These are phyloP conservation scores for Sycophila texana DNA, from an alignment of 2,888 invertebrate genomes.

Conservation along the genomic window DNA sequence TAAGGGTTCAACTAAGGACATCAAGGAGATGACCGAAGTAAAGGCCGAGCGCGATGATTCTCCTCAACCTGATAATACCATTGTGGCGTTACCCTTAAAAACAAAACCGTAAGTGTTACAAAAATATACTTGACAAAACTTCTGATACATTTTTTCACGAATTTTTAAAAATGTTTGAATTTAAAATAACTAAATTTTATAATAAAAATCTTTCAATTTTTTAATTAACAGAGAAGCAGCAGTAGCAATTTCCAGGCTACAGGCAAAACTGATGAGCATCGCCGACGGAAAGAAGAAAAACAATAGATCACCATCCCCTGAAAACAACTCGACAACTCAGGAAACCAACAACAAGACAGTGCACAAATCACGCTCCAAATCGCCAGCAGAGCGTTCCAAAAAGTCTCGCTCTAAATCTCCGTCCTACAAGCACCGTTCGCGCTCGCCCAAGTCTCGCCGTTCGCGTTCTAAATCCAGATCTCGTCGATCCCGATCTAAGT, in stretches of 20 bases:
- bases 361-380: slow-evolving; percentile 69
- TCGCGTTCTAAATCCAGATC: slow-evolving; percentile 64
- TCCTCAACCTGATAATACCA: slow-evolving; percentile 71
- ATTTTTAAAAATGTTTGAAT: no score
- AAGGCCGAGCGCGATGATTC: slow-evolving; percentile 72
- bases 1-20: slow-evolving; percentile 69
- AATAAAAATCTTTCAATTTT: slow-evolving; percentile 8
- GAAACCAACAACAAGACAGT: slow-evolving; percentile 64
- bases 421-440: slow-evolving; percentile 61
- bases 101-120: slow-evolving; percentile 72
- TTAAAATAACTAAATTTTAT: neutral
- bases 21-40: slow-evolving; percentile 68
- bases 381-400: slow-evolving; percentile 67
- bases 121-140: no score
- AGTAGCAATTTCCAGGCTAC: slow-evolving; percentile 79
- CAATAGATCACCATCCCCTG: slow-evolving; percentile 70
- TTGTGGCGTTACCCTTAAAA: slow-evolving; percentile 73
- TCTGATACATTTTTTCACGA: neutral
- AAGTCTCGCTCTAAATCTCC: slow-evolving; percentile 73
- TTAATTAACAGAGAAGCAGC: slow-evolving; percentile 72
- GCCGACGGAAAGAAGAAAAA: slow-evolving; percentile 77
- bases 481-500: slow-evolving; percentile 54
- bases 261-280: slow-evolving; percentile 81
- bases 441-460: slow-evolving; percentile 64
- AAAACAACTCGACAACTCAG: slow-evolving; percentile 59